Evolutionary conservation across 2,113 vertebrate genomes (phyloP).

Genomic region (Damaliscus lunatus): DNA sequence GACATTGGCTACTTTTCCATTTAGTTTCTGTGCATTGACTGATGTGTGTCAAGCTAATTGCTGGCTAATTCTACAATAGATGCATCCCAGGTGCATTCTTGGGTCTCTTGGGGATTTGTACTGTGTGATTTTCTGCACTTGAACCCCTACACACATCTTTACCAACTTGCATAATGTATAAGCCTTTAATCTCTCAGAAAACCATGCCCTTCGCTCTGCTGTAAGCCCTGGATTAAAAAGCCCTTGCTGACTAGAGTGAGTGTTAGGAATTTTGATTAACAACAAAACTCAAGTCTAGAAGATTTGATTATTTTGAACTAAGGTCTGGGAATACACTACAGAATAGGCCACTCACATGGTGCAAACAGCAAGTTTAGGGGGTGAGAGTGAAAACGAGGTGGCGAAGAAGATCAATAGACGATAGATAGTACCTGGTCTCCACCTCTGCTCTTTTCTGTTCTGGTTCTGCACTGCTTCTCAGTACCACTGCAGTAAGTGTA

Average conservation of each 20-base stretch:
- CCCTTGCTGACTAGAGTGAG: background rate
- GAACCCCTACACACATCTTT: background rate
- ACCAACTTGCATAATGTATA: background rate
- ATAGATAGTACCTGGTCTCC: rapidly evolving
- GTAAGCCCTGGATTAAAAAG: background rate
- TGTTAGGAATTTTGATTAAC: conserved; percentile 13
- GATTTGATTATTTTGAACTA: background rate
- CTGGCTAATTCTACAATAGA: background rate
- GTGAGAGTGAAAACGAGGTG: background rate
- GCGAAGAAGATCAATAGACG: background rate
- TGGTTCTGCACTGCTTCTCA: background rate
- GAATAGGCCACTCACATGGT: background rate
- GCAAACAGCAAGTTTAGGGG: background rate
- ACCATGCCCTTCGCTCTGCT: background rate
- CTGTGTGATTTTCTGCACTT: background rate
- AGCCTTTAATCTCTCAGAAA: background rate
- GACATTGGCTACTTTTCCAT: background rate
- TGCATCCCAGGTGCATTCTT: background rate
- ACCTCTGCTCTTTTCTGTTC: background rate
- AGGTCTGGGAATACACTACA: background rate
- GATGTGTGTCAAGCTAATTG: background rate
- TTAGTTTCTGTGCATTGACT: background rate
- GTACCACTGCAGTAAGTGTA: rapidly evolving
- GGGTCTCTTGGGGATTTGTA: background rate
- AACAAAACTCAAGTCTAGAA: background rate